Evolutionary conservation across 1,140 invertebrate species (phyloP).

Genomic region (Apis mellifera): Amel_HAv3.1 CM009935.2:8340001-8340500

Average conservation of each 20-base stretch:
- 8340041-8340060: too few species aligned
- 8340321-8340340: neutral
- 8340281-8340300: too few species aligned
- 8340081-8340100: too few species aligned
- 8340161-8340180: neutral
- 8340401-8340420: neutral
- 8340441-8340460: neutral
- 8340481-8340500: too few species aligned
- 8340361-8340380: neutral
- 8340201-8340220: slow-evolving; percentile 5
- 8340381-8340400: neutral
- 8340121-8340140: neutral
- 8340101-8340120: neutral
- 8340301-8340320: slow-evolving; percentile 4
- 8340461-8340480: neutral
- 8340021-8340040: too few species aligned
- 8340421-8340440: neutral
- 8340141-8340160: neutral
- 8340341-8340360: neutral
- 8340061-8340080: too few species aligned
- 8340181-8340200: neutral
- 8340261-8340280: too few species aligned
- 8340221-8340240: neutral
- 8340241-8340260: neutral
- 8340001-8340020: too few species aligned